These are phyloP conservation scores for Calameuta pallipes DNA, from an alignment of 2,888 invertebrate genomes.

Conservation along the genomic window DNA sequence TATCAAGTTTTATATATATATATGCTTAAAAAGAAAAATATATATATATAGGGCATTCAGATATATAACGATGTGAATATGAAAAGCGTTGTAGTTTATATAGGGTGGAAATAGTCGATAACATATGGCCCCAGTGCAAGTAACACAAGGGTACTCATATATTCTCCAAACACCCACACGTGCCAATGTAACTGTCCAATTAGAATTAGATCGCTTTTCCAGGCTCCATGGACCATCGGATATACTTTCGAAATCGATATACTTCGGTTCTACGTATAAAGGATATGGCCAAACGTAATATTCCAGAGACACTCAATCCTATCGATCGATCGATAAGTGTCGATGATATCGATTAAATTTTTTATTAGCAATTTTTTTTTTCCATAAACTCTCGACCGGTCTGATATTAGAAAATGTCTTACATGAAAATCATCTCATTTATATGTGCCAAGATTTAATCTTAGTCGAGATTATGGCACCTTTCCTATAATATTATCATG, in stretches of 20 bases:
- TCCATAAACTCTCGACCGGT: not conserved
- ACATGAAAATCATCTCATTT: not conserved
- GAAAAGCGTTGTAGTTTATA: not conserved
- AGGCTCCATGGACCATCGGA: not conserved
- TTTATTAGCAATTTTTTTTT: not conserved
- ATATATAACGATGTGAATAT: not conserved
- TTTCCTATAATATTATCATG: not conserved
- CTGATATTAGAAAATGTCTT: not conserved
- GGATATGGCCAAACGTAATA: not conserved
- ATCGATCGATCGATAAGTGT: not conserved
- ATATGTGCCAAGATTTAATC: not conserved
- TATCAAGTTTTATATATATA: not conserved
- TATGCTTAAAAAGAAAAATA: not conserved
- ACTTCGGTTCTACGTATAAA: not conserved
- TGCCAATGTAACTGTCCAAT: not conserved
- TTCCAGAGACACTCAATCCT: no score
- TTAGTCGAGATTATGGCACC: not conserved
- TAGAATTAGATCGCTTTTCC: not conserved
- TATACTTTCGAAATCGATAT: not conserved
- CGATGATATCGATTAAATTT: not conserved
- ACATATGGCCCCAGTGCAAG: not conserved
- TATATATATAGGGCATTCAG: not conserved
- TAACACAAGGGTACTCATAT: not conserved
- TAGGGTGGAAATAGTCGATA: not conserved
- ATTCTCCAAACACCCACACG: not conserved